Conservation (phyloP, 2,888 invertebrate genomes). For the Nomada ferruginata region DNA sequence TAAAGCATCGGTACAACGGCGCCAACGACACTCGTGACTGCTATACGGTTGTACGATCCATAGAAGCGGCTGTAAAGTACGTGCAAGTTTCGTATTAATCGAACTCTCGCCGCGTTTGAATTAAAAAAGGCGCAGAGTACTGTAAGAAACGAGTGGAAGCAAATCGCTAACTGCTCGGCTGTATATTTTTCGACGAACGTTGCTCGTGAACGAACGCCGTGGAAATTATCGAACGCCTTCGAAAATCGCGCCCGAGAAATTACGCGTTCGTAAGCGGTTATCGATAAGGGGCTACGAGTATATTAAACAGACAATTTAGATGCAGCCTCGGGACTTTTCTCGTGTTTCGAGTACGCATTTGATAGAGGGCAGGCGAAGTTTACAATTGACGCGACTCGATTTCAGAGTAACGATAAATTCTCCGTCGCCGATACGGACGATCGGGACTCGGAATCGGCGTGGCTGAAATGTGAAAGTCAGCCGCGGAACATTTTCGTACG, state of each 20-base stretch:
- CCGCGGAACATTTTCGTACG: conserved; percentile 35
- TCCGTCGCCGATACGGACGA: conserved; percentile 22
- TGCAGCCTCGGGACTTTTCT: background rate
- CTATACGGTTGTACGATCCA: conserved; percentile 36
- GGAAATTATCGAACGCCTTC: too few relatives aligned
- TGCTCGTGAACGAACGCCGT: too few relatives aligned
- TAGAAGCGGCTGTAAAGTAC: conserved; percentile 32
- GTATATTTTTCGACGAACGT: too few relatives aligned
- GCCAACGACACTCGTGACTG: conserved; percentile 39
- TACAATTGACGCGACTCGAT: background rate
- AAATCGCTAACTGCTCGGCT: background rate
- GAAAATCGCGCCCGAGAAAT: background rate
- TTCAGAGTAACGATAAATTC: conserved; percentile 35
- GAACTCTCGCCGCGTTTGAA: background rate
- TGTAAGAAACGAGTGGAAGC: background rate
- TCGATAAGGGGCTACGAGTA: background rate
- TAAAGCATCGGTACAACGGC: conserved; percentile 44
- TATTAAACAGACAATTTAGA: background rate
- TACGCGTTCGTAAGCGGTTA: background rate
- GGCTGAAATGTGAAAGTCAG: conserved; percentile 44
- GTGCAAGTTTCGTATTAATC: conserved; percentile 20
- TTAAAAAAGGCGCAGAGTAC: background rate
- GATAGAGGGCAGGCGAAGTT: background rate
- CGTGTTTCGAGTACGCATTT: background rate
- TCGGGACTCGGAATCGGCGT: conserved; percentile 25